Percentiles rank a stretch among this genome's conserved stretches.
Evolutionary conservation across 2,888 invertebrate species (phyloP).

Genomic region (Torymus aiolomorphi): DNA sequence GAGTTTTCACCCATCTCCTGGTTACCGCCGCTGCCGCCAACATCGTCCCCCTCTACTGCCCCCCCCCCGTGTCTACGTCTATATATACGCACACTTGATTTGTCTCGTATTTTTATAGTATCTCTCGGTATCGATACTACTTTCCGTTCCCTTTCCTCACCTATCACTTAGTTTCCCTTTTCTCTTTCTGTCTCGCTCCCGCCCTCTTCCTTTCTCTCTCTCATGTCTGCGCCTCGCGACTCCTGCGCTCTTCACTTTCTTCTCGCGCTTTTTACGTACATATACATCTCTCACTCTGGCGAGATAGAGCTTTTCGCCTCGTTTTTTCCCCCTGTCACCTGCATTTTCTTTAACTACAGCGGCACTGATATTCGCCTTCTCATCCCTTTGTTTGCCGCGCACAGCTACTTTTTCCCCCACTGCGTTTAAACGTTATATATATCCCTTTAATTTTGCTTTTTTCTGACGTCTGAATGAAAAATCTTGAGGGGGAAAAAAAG

Average conservation of each 20-base stretch:
- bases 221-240: neutral
- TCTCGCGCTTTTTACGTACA: neutral
- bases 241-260: neutral
- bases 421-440: neutral
- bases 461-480: no score
- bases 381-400: neutral
- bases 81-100: constrained; percentile 42
- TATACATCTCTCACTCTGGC: no score
- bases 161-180: no score
- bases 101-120: constrained; percentile 43
- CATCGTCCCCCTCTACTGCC: neutral
- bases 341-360: constrained; percentile 15
- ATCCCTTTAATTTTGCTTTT: no score
- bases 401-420: constrained; percentile 3
- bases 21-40: no score
- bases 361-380: neutral
- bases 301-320: no score
- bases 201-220: no score
- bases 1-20: constrained; percentile 41
- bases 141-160: neutral
- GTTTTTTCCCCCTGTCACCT: neutral
- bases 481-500: no score
- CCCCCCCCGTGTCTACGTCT: no score
- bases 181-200: neutral
- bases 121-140: neutral